Conservation (phyloP, 2,888 invertebrate genomes). For the Ceramica pisi region DNA sequence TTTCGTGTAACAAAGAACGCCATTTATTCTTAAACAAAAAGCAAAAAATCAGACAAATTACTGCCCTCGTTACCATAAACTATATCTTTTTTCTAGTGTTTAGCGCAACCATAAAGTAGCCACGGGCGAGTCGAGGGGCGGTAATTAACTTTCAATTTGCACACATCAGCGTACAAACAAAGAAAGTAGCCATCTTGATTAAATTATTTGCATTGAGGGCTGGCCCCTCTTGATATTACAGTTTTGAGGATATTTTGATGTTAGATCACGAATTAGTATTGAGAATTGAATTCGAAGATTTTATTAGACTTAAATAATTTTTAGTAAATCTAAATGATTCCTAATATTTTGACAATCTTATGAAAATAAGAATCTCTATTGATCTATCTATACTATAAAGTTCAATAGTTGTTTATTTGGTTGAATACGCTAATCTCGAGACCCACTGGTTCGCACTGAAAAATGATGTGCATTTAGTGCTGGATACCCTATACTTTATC, state of each 20-base stretch:
- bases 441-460: too few species aligned
- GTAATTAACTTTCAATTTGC: constrained; percentile 86
- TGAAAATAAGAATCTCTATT: too few species aligned
- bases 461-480: too few species aligned
- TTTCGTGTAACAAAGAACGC: background rate
- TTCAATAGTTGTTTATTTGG: too few species aligned
- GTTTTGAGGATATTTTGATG: constrained; percentile 70
- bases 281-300: background rate
- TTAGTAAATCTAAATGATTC: too few species aligned
- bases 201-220: constrained; percentile 51
- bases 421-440: too few species aligned
- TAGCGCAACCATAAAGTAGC: constrained; percentile 58
- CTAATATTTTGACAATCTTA: too few species aligned
- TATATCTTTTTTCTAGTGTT: constrained; percentile 55
- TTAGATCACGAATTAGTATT: constrained; percentile 47
- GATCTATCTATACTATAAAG: too few species aligned
- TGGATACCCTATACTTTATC: too few species aligned
- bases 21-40: constrained; percentile 23
- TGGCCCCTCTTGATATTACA: constrained; percentile 49
- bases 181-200: constrained; percentile 76
- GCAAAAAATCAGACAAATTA: constrained; percentile 53
- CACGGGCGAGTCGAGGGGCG: constrained; percentile 69
- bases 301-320: too few species aligned
- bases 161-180: constrained; percentile 81
- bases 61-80: constrained; percentile 46